Conservation (phyloP, 2,888 invertebrate species). For the Flexamia atlantica region DNA sequence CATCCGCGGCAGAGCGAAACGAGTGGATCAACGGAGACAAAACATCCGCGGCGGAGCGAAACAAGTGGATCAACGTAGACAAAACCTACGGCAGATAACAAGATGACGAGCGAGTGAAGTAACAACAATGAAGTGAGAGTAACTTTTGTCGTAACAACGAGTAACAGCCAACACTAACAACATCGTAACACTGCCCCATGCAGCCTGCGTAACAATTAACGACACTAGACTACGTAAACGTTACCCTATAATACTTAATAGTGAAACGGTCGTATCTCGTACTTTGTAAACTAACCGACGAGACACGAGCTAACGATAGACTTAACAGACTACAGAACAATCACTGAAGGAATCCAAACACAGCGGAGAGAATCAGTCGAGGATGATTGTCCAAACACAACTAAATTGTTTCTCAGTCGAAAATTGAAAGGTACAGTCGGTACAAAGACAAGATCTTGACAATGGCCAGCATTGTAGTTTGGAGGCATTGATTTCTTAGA, state of each 20-base stretch:
- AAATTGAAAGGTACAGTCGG: constrained; percentile 17
- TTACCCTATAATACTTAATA: constrained; percentile 27
- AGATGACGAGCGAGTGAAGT: constrained; percentile 43
- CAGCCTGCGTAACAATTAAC: constrained; percentile 51
- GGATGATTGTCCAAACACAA: constrained; percentile 27
- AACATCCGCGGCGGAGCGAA: not conserved
- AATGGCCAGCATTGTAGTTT: not conserved
- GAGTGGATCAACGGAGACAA: not conserved
- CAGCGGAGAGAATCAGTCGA: constrained; percentile 7
- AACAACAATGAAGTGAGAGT: constrained; percentile 43
- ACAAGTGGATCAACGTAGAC: not conserved
- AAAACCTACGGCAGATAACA: constrained; percentile 21
- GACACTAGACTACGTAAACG: constrained; percentile 15
- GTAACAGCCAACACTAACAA: constrained; percentile 60
- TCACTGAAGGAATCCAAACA: not conserved
- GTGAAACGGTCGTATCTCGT: not conserved
- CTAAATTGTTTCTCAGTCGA: constrained; percentile 23
- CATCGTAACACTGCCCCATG: constrained; percentile 43
- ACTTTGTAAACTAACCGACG: not conserved
- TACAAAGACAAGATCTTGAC: not conserved
- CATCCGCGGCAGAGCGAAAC: not conserved
- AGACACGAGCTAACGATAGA: not conserved
- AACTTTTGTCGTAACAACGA: constrained; percentile 46
- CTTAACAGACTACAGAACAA: constrained; percentile 8
- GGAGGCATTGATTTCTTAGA: not conserved